Base-by-base conservation (phyloP, 1,140 invertebrate species). In the Drosophila lowei region DNA sequence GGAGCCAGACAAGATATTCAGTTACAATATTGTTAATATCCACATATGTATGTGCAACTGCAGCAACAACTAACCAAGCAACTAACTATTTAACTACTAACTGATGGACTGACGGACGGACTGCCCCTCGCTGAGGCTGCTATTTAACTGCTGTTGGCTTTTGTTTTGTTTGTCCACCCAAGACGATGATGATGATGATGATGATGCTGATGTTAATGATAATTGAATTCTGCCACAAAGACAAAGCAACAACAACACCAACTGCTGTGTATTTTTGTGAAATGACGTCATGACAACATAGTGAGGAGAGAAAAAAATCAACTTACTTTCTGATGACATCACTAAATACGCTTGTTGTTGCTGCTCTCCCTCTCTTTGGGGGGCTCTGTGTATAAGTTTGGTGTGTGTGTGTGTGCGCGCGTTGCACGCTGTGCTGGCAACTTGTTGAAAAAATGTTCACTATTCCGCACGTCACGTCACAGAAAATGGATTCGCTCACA, bases 311-410 rank as follows among this genome's bases (percentile, higher is more conserved):
- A 71, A 66, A 43, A 67, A 71, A 77, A 75, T 76, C 61, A 86
- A 86, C 83, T 86, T 86, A 86, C 83, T 88, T 88, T 88, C 84
- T 88, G 83, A 88, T 88, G 83, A 88, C 83, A 88, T 88, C 83
- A 88, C 84, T 88, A 89, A 88, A 84, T 88, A 83, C 84, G 83
- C 55, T 75, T 79, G 76, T 79, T 79, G 75, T 63, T 79, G 79
- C 79, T 74, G 18, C 48, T 44, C 62, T 43, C 70, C 59, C 42
- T 70, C 76, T 76, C 63, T 73, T 57, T 61, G 47, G 61, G 62
- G 83, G 59, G 58, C 59, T 49, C 70, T 62, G 44, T 47, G 65
- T 68, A 38, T 34, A 34, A 11, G 30, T 34, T 34, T 18, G 61
- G 64, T 79, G 46, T 34, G 13, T 63, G 61, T 62, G 66, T 71